Base-by-base conservation (phyloP, 23 tunicate species). In the Halocynthia roretzi region DNA sequence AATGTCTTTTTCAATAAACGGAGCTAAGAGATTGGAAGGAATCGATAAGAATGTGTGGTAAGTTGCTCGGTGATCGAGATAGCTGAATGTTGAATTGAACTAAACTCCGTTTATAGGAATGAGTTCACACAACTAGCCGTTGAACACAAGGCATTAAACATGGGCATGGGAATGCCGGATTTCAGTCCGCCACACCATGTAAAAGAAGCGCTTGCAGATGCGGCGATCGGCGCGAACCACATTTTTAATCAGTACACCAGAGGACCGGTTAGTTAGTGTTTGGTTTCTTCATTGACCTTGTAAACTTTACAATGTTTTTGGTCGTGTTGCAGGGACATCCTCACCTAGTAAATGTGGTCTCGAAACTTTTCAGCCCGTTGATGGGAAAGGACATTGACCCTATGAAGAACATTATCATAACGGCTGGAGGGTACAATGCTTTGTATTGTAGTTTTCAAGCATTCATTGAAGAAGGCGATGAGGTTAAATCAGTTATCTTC, bases 151-250 rank as follows among this genome's bases (percentile, higher is more conserved):
- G 99, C 99, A 56, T 84, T 86, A 4, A 94, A 94, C 68, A 68
- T 94, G 52, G 99, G 99, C 1, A 95, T 88, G 68, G 99, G 99
- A 52, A 91, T 96, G 74, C 99, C 99, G 15, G 96, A 89, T 61
- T 96, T 96, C 70, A 76, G 82, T 40, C 97, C 99, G 9, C 87
- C 87, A 6, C 71, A 76, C 20, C 87, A 89, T 53, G 88, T 96
- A 8, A 87, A 81, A 52, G 72, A 87, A 71, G 87, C 83, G 8
- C 62, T 94, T 50, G 50, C 82, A n/a, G 69, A 72, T 40, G 81
- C 77, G 22, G 53, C 76, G 5, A 67, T 58, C 22, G 64, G 68
- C 6, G 79, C 50, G 23, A 75, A 77, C 69, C 75, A 85, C 56
- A 73, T 93, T 82, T 70, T 82, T 15, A 83, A 96, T 65, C 99